Evolutionary conservation across 2,113 vertebrate genomes (phyloP).

Genomic region (Tachysurus fulvidraco): DNA sequence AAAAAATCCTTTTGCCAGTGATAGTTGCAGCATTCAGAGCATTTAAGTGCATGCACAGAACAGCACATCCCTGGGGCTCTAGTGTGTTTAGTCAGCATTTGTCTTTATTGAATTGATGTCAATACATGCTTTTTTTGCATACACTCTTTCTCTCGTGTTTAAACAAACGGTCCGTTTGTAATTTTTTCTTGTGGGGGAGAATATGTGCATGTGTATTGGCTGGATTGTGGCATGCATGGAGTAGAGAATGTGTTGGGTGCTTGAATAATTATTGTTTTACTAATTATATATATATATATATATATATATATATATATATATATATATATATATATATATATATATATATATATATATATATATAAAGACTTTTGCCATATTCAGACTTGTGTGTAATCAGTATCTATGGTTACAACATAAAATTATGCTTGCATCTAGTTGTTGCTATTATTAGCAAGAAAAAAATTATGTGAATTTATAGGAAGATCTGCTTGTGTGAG

Average conservation of each 20-base stretch:
- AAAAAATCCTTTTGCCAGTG: not conserved
- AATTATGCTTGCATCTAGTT: conserved; percentile 36
- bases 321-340: not conserved
- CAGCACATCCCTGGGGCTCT: not conserved
- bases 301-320: not conserved
- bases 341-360: not conserved
- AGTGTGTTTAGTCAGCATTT: conserved; percentile 41
- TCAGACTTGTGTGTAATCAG: conserved; percentile 31
- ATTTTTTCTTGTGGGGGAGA: conserved; percentile 13
- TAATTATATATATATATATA: no score
- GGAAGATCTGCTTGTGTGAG: conserved; percentile 9
- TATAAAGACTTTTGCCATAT: not conserved
- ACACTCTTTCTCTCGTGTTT: not conserved
- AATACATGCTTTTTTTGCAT: conserved; percentile 8
- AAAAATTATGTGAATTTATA: conserved; percentile 28
- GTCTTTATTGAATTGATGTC: conserved; percentile 24
- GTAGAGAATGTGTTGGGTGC: not conserved
- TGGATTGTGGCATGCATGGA: not conserved
- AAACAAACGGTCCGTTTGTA: conserved; percentile 26
- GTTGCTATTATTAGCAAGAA: conserved; percentile 42
- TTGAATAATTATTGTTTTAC: not conserved
- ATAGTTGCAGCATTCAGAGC: not conserved
- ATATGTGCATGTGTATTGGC: not conserved
- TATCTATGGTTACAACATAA: conserved; percentile 46
- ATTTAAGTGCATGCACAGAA: not conserved